A percentile compares a stretch with the other conserved stretches of the same genome.
Conservation (phyloP, 1,140 invertebrate species). For the Elymnias hypermnestra region DNA sequence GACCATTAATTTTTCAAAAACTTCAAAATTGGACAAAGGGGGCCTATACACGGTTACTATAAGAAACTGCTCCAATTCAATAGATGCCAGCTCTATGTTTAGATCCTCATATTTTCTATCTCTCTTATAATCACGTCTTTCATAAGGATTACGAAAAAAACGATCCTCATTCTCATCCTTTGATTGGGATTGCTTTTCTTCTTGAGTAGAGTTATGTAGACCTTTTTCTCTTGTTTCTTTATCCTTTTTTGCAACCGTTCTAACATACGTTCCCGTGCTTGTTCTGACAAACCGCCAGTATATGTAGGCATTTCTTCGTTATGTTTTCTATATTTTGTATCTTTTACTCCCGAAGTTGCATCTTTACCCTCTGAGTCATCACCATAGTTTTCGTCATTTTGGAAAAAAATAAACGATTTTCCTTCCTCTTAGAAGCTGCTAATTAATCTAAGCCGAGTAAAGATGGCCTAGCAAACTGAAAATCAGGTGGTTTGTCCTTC, state of each 20-base stretch:
- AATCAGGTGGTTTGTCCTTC: slow-evolving; percentile 79
- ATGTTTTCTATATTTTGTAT: slow-evolving; percentile 84
- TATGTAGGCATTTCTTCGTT: slow-evolving; percentile 94
- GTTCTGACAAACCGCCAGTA: slow-evolving; percentile 91
- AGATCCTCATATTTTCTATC: slow-evolving; percentile 60
- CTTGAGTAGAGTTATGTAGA: slow-evolving; percentile 76
- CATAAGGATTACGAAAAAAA: slow-evolving; percentile 42
- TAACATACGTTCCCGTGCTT: slow-evolving; percentile 84
- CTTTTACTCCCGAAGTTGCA: slow-evolving; percentile 59
- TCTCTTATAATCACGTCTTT: slow-evolving; percentile 24
- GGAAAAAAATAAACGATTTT: slow-evolving; percentile 81
- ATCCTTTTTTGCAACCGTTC: slow-evolving; percentile 79
- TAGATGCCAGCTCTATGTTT: too few relatives aligned
- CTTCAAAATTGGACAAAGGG: too few relatives aligned
- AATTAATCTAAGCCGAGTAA: slow-evolving; percentile 92
- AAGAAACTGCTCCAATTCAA: too few relatives aligned
- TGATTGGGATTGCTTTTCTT: slow-evolving; percentile 61
- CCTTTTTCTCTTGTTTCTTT: slow-evolving; percentile 71
- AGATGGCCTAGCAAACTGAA: slow-evolving; percentile 89
- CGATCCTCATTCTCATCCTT: slow-evolving; percentile 58
- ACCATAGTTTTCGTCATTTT: slow-evolving; percentile 79
- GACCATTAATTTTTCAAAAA: too few relatives aligned
- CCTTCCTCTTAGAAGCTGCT: slow-evolving; percentile 84
- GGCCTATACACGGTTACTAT: too few relatives aligned
- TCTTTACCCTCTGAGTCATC: slow-evolving; percentile 49